Conservation (phyloP, 2,888 invertebrate species). For the Andricus quercusramuli region DNA sequence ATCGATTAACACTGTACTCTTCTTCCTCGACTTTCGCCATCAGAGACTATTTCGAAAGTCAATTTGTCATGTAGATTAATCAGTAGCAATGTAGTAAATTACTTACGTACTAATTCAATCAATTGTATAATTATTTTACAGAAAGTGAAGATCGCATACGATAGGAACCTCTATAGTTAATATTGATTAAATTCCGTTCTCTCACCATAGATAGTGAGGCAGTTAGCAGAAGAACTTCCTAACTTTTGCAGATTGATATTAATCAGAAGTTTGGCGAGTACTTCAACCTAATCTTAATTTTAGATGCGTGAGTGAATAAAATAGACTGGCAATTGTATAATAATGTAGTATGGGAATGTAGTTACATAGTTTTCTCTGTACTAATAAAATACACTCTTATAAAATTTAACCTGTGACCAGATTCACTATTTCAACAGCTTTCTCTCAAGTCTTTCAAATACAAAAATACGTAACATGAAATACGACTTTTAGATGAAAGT, state of each 20-base stretch:
- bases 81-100: background rate
- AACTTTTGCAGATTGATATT: background rate
- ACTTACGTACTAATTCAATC: background rate
- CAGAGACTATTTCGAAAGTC: background rate
- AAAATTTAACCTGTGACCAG: background rate
- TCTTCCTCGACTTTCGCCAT: background rate
- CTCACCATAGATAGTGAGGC: background rate
- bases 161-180: background rate
- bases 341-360: too few species aligned
- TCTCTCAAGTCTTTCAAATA: too few species aligned
- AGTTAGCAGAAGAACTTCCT: background rate
- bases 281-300: background rate
- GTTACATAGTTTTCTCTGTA: too few species aligned
- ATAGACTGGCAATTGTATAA: background rate
- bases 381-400: background rate
- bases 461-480: background rate
- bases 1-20: slow-evolving; percentile 64
- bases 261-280: background rate
- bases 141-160: background rate
- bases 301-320: background rate
- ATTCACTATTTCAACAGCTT: too few species aligned
- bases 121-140: background rate
- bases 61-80: background rate
- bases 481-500: background rate
- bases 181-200: background rate